phyloP scores from a whole-genome alignment of 1,140 invertebrate species.

The Thalassaphorura encarpata region DNA sequence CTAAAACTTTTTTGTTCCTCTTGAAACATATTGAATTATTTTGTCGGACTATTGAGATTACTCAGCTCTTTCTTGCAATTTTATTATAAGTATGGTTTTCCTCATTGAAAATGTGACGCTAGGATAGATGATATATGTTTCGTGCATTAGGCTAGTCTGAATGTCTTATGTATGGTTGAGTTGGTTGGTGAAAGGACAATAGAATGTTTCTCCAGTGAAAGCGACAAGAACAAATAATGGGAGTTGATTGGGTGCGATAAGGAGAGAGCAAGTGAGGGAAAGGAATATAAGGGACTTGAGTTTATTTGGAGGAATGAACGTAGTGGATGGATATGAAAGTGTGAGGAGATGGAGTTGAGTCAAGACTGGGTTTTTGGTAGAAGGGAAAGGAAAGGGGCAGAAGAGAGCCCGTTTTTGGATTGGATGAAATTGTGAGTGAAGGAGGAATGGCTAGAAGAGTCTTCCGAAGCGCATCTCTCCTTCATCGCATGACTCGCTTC shows the following conservation, averaged over 20 bases:
- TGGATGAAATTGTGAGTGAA: background rate
- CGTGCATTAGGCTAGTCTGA: too few species aligned
- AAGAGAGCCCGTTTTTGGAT: slow-evolving; percentile 1
- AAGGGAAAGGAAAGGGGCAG: background rate
- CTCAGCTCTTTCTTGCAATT: too few species aligned
- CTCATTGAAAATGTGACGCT: too few species aligned
- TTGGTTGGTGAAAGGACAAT: slow-evolving; percentile 1
- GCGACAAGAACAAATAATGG: slow-evolving; percentile 17
- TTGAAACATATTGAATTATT: too few species aligned
- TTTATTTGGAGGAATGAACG: too few species aligned
- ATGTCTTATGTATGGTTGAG: too few species aligned
- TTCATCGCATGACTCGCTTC: slow-evolving; percentile 33
- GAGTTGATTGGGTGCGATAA: background rate
- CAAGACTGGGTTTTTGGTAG: background rate
- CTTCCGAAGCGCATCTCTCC: slow-evolving; percentile 23
- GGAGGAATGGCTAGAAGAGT: background rate
- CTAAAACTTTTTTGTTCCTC: too few species aligned
- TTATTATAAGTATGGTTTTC: too few species aligned
- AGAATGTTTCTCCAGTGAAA: slow-evolving; percentile 1
- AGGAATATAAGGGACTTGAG: background rate
- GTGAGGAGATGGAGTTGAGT: too few species aligned
- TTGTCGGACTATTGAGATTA: too few species aligned
- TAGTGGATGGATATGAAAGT: too few species aligned
- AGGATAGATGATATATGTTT: too few species aligned
- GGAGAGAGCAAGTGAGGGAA: background rate